Conservation (phyloP, 2,113 vertebrate species). For the Sardina pilchardus region DNA sequence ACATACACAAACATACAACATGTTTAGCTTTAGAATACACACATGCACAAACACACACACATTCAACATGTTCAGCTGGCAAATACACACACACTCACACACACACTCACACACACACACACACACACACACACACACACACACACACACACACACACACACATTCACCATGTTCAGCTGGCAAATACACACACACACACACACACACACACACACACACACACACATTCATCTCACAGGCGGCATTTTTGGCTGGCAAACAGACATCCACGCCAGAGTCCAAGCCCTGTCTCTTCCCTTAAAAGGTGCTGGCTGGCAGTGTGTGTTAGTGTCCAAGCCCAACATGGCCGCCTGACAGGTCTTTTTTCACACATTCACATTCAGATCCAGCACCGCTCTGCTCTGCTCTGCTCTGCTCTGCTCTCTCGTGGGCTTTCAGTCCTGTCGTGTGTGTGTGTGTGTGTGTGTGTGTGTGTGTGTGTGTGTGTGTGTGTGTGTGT, state of each 20-base stretch:
- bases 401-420: no score
- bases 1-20: no score
- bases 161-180: not conserved
- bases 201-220: not conserved
- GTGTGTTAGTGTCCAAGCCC: not conserved
- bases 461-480: no score
- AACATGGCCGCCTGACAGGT: not conserved
- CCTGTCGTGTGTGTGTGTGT: no score
- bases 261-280: not conserved
- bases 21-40: no score
- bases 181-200: not conserved
- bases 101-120: no score
- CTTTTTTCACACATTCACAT: not conserved
- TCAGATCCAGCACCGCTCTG: not conserved
- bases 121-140: no score
- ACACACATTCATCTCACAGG: not conserved
- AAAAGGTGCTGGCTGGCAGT: not conserved
- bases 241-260: not conserved
- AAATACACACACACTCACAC: not conserved
- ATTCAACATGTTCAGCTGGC: not conserved
- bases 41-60: not conserved
- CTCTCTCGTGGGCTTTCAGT: no score
- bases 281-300: not conserved
- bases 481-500: no score
- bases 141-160: not conserved